Conservation (phyloP, 1,140 invertebrate genomes). For the Whitmania pigra region DNA sequence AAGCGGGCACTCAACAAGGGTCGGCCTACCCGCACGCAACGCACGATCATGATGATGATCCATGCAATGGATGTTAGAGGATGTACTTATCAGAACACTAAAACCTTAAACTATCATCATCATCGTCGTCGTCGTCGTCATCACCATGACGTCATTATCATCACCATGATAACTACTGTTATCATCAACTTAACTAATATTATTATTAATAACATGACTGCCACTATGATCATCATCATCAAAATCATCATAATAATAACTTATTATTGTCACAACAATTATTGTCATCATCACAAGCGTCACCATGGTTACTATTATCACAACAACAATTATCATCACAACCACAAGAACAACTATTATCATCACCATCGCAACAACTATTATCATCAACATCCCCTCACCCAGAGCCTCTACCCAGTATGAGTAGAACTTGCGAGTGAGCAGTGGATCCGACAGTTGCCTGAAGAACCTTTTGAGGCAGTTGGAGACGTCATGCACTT, state of each 20-base stretch:
- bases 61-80: too few species aligned
- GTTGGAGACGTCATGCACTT: slow-evolving; percentile 71
- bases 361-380: neutral
- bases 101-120: neutral
- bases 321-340: neutral
- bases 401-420: slow-evolving; percentile 45
- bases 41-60: neutral
- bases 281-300: neutral
- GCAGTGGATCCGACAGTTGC: slow-evolving; percentile 43
- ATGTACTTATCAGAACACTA: too few species aligned
- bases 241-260: too few species aligned
- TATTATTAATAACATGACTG: too few species aligned
- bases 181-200: too few species aligned
- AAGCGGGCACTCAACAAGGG: too few species aligned
- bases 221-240: neutral
- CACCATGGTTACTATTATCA: too few species aligned
- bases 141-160: neutral
- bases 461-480: slow-evolving; percentile 70
- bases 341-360: neutral
- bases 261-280: too few species aligned
- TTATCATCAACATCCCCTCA: slow-evolving; percentile 29
- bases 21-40: too few species aligned
- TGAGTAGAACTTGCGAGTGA: slow-evolving; percentile 45
- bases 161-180: neutral
- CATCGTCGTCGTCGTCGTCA: too few species aligned